Conservation (phyloP, 2,797 vertebrate species). For the Rhynchotus rufescens region DNA sequence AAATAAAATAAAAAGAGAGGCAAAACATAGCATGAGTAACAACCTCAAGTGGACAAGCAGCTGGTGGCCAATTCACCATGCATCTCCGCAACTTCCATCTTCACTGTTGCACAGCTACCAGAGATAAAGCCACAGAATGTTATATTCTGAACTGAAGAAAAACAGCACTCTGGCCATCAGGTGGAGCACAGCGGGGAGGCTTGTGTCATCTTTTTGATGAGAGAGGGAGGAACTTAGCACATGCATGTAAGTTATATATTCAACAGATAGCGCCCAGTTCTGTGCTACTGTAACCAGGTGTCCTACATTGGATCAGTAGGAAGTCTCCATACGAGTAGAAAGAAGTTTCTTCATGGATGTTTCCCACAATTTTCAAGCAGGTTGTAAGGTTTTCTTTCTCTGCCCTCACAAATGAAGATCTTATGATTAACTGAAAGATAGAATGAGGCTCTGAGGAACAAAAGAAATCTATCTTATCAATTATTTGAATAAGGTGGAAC, state of each 20-base stretch:
- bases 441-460: background rate
- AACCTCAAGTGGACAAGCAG: too few species aligned
- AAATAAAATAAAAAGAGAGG: too few species aligned
- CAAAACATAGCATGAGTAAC: too few species aligned
- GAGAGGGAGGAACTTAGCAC: background rate
- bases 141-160: background rate
- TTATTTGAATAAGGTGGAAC: conserved; percentile 47
- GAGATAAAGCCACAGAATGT: background rate
- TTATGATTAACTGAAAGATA: background rate
- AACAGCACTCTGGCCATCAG: background rate
- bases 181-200: too few species aligned
- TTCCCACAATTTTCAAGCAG: background rate
- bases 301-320: background rate
- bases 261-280: background rate
- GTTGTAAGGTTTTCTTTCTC: background rate
- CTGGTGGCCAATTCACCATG: too few species aligned
- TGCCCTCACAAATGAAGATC: background rate
- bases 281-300: too few species aligned
- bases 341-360: background rate
- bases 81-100: too few species aligned
- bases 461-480: conserved; percentile 20
- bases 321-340: background rate
- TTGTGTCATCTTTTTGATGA: background rate
- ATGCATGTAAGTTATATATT: background rate
- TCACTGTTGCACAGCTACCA: background rate